Conservation (phyloP, 2,113 vertebrate genomes). For the Otus sunia region DNA sequence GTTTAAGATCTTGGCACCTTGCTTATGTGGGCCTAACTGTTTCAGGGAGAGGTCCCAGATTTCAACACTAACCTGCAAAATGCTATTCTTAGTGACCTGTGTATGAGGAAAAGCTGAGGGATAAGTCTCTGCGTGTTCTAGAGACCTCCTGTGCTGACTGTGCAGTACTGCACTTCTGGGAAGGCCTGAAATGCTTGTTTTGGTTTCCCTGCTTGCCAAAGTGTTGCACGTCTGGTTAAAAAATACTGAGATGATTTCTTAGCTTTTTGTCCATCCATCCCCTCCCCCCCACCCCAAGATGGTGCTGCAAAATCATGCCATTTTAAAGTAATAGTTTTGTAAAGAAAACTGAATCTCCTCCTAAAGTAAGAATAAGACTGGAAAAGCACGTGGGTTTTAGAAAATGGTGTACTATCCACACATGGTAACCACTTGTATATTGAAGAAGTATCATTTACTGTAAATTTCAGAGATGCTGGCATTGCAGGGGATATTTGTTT, state of each 20-base stretch:
- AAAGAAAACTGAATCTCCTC: not conserved
- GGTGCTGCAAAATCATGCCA: not conserved
- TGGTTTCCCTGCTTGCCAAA: not conserved
- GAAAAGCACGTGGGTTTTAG: not conserved
- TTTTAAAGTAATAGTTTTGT: not conserved
- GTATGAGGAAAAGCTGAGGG: not conserved
- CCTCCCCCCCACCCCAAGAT: rapidly evolving
- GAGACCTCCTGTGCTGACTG: slow-evolving; percentile 42
- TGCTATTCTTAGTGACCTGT: rapidly evolving
- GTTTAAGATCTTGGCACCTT: not conserved
- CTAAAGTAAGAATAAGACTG: not conserved
- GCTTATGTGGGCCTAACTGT: not conserved
- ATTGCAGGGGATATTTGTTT: not conserved
- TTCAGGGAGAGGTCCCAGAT: not conserved
- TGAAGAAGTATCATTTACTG: not conserved
- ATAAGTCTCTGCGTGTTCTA: not conserved
- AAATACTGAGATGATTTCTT: not conserved
- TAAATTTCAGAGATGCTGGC: not conserved
- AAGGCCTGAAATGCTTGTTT: not conserved
- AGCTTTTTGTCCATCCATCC: no score
- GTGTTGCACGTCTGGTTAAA: not conserved
- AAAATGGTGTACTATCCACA: not conserved
- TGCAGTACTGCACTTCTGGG: not conserved
- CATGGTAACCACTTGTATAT: not conserved
- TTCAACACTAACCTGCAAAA: not conserved